These are phyloP conservation scores for Tachina lurida DNA, from an alignment of 2,888 invertebrate genomes.

Conservation along the genomic window DNA sequence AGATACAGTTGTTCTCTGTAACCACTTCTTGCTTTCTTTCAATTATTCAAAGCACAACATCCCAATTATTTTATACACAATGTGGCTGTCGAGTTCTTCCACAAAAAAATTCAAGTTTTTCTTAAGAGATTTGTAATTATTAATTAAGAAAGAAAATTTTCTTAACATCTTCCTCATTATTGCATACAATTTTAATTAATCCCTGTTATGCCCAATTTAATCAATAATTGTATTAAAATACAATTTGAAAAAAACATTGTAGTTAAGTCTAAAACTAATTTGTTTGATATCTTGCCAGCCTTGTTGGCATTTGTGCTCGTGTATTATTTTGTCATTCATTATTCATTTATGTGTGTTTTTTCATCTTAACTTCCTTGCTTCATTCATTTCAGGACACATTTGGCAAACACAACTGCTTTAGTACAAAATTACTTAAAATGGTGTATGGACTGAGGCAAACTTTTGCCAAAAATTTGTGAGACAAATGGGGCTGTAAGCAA, in stretches of 20 bases:
- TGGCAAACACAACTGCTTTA: constrained; percentile 56
- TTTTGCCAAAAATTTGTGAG: constrained; percentile 29
- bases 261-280: constrained; percentile 23
- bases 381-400: constrained; percentile 33
- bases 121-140: neutral
- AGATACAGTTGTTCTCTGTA: neutral
- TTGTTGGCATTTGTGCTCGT: neutral
- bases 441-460: constrained; percentile 60
- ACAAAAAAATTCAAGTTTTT: too few species aligned
- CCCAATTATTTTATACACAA: too few species aligned
- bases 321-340: constrained; percentile 8
- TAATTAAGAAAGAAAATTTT: neutral
- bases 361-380: neutral
- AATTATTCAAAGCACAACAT: neutral
- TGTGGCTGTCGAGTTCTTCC: neutral
- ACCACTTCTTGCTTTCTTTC: neutral
- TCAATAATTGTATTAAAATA: constrained; percentile 42
- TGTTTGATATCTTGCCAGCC: constrained; percentile 56
- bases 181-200: constrained; percentile 40
- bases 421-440: constrained; percentile 59
- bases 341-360: neutral
- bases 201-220: constrained; percentile 33
- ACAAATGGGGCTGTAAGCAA: neutral
- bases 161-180: neutral
- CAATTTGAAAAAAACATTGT: constrained; percentile 1